Evolutionary conservation across 2,113 vertebrate species (phyloP), one percentile per base, ranked within the genome.

Genomic region (Lepus americanus): DNA sequence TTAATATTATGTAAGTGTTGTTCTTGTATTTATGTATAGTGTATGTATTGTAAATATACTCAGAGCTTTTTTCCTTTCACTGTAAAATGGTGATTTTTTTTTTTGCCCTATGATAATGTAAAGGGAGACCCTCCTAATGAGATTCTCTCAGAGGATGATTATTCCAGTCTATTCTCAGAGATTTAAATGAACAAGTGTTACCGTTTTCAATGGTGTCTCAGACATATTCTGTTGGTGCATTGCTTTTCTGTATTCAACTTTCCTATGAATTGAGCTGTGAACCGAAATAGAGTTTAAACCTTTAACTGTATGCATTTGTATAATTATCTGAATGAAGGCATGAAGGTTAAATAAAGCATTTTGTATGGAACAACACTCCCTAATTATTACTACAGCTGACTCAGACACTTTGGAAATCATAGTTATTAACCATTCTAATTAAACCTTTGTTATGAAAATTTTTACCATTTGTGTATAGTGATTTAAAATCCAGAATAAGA

Each of bases 311-410:
- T 99, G 99, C 99, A 99, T 99, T 99, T 99, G 98, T 99, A 99
- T 99, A 99, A 99, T 99, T 99, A 99, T 99, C 99, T 99, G 99
- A 99, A 99, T 99, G 99, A 99, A 99, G 99, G 99, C 99, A 99
- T 99, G 99, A 99, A 99, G 99, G 99, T 99, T 98, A 99, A 99
- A 99, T 99, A 99, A 99, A 99, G 99, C 99, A 99, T 99, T 99
- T 99, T 99, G 99, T 99, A 99, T 99, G 99, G 99, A 99, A 99
- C 96, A 96, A 98, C 97, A 97, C 14, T 95, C 97, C 96, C 51
- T 97, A 97, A 98, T 98, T 98, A 98, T 98, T 98, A 98, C 96
- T 95, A 96, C 98, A 95, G 95, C 95, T 98, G 97, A 97, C 97
- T 98, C 97, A 97, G 89, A 96, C 89, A 76, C 97, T 96, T 97